These are phyloP conservation scores for Phasianus colchicus DNA, from an alignment of 2,113 vertebrate species.

Conservation along the genomic window DNA sequence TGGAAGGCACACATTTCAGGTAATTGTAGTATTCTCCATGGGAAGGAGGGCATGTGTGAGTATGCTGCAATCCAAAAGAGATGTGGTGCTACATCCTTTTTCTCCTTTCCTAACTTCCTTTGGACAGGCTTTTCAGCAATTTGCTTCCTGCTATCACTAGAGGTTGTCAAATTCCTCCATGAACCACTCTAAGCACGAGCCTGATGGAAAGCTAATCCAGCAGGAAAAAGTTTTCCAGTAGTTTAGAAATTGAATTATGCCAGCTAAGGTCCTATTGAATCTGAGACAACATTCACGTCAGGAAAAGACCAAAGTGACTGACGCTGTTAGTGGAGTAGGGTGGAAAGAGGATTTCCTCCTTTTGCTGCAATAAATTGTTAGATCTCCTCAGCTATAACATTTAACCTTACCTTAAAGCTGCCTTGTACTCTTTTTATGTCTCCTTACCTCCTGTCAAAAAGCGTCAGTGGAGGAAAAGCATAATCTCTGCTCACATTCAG, in stretches of 20 bases:
- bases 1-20: neutral
- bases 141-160: neutral
- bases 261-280: neutral
- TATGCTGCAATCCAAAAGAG: neutral
- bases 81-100: neutral
- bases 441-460: neutral
- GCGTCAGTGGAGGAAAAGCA: neutral
- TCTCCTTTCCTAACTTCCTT: neutral
- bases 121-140: neutral
- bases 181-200: neutral
- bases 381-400: neutral
- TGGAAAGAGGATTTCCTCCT: neutral
- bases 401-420: constrained; percentile 8
- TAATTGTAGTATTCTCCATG: neutral
- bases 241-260: neutral
- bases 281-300: neutral
- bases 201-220: neutral
- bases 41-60: neutral
- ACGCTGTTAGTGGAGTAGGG: neutral
- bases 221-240: neutral
- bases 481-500: neutral
- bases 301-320: neutral
- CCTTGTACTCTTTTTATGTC: neutral
- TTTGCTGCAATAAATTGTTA: neutral
- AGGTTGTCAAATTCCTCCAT: neutral